Conservation (phyloP, 2,888 invertebrate species). For the Laspeyria flexula region DNA sequence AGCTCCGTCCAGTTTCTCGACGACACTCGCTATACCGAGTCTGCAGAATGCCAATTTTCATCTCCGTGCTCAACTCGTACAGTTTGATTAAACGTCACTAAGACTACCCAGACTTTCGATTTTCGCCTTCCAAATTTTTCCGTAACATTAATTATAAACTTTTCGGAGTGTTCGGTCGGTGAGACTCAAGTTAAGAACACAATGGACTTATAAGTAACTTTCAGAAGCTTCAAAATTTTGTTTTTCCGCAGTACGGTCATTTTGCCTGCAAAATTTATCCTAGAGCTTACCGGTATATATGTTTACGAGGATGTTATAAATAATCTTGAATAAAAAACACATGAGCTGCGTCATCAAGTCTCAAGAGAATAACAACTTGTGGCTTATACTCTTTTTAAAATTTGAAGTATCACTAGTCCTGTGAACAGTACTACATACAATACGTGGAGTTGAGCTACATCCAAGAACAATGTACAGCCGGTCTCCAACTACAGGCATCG, state of each 20-base stretch:
- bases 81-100: slow-evolving; percentile 68
- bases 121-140: slow-evolving; percentile 60
- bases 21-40: slow-evolving; percentile 20
- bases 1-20: slow-evolving; percentile 17
- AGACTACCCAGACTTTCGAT: slow-evolving; percentile 58
- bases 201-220: slow-evolving; percentile 58
- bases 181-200: slow-evolving; percentile 52
- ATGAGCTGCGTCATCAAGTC: background rate
- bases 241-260: slow-evolving; percentile 8
- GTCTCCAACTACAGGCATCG: slow-evolving; percentile 29
- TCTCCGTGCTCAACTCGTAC: slow-evolving; percentile 34
- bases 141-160: slow-evolving; percentile 72
- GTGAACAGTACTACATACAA: background rate
- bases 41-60: slow-evolving; percentile 25
- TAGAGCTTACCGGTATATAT: background rate
- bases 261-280: background rate
- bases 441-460: background rate
- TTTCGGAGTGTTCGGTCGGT: slow-evolving; percentile 54
- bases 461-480: slow-evolving; percentile 33
- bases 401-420: background rate
- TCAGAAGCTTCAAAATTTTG: slow-evolving; percentile 32
- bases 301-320: background rate
- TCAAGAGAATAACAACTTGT: background rate
- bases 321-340: background rate
- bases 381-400: background rate